Conservation (phyloP, 2,113 vertebrate species). For the Microtus richardsoni region DNA sequence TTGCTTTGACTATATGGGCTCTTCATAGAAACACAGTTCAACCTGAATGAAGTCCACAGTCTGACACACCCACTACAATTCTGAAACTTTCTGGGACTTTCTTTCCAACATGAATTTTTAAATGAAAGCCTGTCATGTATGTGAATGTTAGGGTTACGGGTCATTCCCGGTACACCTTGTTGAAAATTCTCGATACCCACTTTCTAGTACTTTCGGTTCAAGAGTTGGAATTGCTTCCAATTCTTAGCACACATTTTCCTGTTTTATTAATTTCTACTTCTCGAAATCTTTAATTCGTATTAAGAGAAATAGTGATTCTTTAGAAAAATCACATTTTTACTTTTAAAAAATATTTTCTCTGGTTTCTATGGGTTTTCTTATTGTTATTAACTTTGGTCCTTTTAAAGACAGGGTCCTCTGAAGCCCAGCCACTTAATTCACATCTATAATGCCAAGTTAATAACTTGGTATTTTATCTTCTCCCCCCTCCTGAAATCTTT, state of each 20-base stretch:
- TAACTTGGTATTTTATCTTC: conserved; percentile 49
- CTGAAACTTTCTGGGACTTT: conserved; percentile 31
- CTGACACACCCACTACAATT: background rate
- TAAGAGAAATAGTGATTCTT: background rate
- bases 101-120: background rate
- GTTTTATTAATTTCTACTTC: background rate
- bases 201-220: conserved; percentile 42
- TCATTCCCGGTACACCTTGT: background rate
- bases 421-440: conserved; percentile 14
- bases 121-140: background rate
- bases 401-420: background rate
- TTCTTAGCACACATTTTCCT: background rate
- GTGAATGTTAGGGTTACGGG: background rate
- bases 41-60: background rate
- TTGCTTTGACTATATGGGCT: background rate
- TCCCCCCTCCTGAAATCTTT: background rate
- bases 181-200: background rate
- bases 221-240: background rate
- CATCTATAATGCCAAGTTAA: conserved; percentile 45
- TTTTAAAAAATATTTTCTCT: background rate
- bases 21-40: background rate
- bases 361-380: background rate
- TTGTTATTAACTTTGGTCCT: background rate
- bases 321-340: background rate
- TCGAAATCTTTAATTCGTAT: background rate